These are phyloP conservation scores for Callinectes sapidus DNA, from an alignment of 2,888 invertebrate species.

Conservation along the genomic window DNA sequence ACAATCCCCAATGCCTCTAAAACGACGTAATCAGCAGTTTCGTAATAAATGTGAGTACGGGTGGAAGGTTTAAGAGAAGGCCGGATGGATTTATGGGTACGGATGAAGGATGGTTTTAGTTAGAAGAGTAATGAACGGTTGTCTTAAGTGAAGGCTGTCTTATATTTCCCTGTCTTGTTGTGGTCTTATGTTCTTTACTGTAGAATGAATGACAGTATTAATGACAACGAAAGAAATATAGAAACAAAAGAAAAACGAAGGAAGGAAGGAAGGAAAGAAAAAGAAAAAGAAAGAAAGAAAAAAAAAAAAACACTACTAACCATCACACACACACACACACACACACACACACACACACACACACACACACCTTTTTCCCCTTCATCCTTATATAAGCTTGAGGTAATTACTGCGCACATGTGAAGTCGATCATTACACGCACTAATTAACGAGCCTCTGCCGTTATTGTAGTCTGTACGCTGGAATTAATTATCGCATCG, in stretches of 20 bases:
- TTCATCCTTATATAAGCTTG: background rate
- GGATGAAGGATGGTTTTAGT: background rate
- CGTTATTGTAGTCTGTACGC: conserved; percentile 29
- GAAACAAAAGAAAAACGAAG: background rate
- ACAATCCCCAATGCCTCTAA: no score
- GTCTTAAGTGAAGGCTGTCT: no score
- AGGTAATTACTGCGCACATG: conserved; percentile 17
- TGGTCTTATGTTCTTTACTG: no score
- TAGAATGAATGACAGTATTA: no score
- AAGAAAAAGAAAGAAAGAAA: no score
- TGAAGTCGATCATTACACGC: conserved; percentile 17
- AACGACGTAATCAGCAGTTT: conserved; percentile 4
- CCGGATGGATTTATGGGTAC: background rate
- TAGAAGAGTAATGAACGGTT: background rate
- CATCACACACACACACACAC: background rate
- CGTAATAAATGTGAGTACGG: background rate
- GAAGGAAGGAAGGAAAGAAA: no score
- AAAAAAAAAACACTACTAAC: background rate
- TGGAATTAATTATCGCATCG: conserved; percentile 18
- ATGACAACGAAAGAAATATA: no score
- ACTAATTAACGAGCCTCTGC: conserved; percentile 12
- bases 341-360: background rate
- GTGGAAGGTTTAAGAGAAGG: background rate
- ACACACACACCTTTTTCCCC: background rate
- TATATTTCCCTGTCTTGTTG: no score